Conservation (phyloP, 2,113 vertebrate species). For the Laticauda colubrina region DNA sequence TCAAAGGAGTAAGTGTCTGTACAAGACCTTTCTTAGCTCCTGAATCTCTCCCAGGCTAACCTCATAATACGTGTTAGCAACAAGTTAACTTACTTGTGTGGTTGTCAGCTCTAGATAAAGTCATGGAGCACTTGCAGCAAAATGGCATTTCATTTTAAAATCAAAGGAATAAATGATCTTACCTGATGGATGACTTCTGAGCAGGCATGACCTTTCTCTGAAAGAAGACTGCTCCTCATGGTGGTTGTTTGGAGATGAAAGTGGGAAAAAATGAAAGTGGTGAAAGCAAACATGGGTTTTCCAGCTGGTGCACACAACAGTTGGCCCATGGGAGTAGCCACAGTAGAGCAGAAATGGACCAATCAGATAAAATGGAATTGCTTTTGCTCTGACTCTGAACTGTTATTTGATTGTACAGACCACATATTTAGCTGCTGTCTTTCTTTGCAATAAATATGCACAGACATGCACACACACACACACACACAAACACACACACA, state of each 20-base stretch:
- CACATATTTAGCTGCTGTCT: background rate
- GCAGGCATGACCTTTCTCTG: conserved; percentile 19
- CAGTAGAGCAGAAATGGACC: background rate
- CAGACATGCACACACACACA: background rate
- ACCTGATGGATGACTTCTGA: background rate
- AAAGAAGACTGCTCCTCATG: background rate
- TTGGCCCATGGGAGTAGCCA: background rate
- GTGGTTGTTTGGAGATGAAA: background rate
- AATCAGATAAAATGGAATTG: conserved; percentile 4
- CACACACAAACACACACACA: background rate
- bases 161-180: background rate
- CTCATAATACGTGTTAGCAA: background rate
- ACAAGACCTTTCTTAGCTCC: background rate
- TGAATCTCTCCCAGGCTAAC: background rate
- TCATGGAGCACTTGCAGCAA: background rate
- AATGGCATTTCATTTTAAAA: background rate
- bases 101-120: background rate
- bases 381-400: background rate
- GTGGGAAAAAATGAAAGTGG: background rate
- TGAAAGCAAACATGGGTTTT: conserved; percentile 21
- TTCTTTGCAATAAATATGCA: background rate
- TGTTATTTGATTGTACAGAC: background rate
- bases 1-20: background rate
- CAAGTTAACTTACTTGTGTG: background rate
- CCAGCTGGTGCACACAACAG: background rate